Base-by-base conservation (phyloP, 1,140 invertebrate species). In the Triops longicaudatus region DNA sequence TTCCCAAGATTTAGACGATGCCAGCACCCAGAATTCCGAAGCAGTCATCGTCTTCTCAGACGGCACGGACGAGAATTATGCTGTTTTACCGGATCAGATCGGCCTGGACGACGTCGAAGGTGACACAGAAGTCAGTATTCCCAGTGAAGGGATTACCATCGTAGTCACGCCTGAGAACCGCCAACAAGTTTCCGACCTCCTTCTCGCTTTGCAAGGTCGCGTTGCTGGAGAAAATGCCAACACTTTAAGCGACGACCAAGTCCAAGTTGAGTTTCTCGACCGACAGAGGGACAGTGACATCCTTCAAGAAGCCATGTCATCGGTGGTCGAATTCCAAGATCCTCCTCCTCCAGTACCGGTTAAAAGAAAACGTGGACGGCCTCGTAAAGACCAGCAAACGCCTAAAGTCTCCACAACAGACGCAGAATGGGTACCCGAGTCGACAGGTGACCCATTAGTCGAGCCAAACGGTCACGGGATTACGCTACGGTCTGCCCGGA, bases 321-420 rank as follows among this genome's bases (percentile, higher is more conserved):
- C 50, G 14, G 50, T 63, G 22, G 50, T 63, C n/a, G 50, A 63
- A 3, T 63, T 63, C 22, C 50, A 31, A 17, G 44, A 42, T 1
- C 37, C 37, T 14, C 10, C 26, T 41, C 28, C 37, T 10, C 26
- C 37, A 28, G 77, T 26, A 14, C 43, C 77, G 1, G 72, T 75
- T 22, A 80, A 80, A 77, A 78, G 79, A 71, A 81, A 81, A 76
- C 73, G 80, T 73, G 80, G 80, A 26, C 78, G 80, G 1, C 80
- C 80, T 12, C 80, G 79, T 31, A 81, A 81, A 71, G 74, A 78
- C 27, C 79, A 76, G 22, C 77, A 77, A 10, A 42, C 31, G 4
- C 63, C 22, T 26, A 11, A 37, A 11, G 44, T 10, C 5, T 22
- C 17, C 1, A 73, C 28, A 77, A 26, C 72, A 5, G 28, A 43